Base-by-base conservation (phyloP, 2,888 invertebrate genomes). In the Acanthococcus lagerstroemiae region DNA sequence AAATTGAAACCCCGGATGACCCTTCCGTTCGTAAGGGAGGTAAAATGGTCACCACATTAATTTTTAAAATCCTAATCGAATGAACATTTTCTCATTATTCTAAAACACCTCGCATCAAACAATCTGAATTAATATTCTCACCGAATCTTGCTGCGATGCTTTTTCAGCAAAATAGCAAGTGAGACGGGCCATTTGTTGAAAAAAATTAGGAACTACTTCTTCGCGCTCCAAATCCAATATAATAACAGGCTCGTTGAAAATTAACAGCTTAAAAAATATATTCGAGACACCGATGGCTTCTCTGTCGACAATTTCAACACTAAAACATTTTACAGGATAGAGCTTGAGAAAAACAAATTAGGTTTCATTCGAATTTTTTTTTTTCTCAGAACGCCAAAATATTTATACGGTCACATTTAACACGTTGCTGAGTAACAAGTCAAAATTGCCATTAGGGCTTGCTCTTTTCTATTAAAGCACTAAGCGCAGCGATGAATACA, bases 261-360 rank as follows among this genome's bases (percentile, higher is more conserved):
- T 12, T 5, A 61, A 24, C 6, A 61, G 50, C 22, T 61, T 61
- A 6, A 52, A 30, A 61, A 86, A 80, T 55, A 86, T 83, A 72
- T 81, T 82, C 30, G 86, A 83, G 56, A 88, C 79, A 3, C 85
- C 85, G 66, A 85, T 76, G 2, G 84, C 83, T 76, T 88, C 88
- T 70, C 82, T 79, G 69, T 82, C 83, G 65, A 80, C 79, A 21
- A 86, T 77, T 66, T 82, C 80, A 55, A 82, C 79, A 2, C 70
- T 70, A 45, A 24, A 63, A 70, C 65, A 56, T 69, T 52, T 30
- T n/a, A n/a, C n/a, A n/a, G n/a, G n/a, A n/a, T 55, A 15, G 25
- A 46, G 12, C 12, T 4, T 55, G 27, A 65, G 44, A 58, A 52
- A 67, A n/a, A n/a, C n/a, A n/a, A n/a, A n/a, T n/a, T n/a, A n/a